phyloP scores from a whole-genome alignment of 2,797 vertebrate genomes.

The Rhynchonycteris naso region DNA sequence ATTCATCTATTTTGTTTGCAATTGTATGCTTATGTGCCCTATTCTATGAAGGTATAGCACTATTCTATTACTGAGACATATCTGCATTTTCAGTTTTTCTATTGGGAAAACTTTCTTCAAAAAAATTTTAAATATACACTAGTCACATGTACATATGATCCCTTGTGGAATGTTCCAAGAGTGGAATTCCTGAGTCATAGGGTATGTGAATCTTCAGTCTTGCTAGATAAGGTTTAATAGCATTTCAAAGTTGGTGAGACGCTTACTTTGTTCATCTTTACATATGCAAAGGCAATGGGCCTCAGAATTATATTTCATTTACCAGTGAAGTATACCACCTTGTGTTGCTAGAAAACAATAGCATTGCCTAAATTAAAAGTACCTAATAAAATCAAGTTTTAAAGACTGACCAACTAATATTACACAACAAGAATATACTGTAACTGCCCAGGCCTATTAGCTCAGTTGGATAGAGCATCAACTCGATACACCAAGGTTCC shows the following conservation, averaged over 20 bases:
- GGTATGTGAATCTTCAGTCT: background rate
- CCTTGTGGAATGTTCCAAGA: background rate
- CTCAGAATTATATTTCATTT: background rate
- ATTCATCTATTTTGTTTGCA: background rate
- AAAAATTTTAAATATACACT: background rate
- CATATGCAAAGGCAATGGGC: background rate
- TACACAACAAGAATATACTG: background rate
- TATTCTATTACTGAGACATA: background rate
- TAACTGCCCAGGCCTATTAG: background rate
- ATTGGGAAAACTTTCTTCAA: background rate
- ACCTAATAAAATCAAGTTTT: background rate
- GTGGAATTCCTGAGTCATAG: background rate
- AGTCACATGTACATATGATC: background rate
- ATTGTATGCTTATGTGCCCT: background rate
- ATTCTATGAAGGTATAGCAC: background rate
- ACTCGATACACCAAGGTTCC: too few relatives aligned
- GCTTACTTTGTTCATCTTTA: background rate
- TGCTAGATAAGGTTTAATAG: background rate
- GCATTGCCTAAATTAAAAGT: background rate
- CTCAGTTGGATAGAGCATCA: too few relatives aligned
- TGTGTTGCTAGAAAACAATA: background rate
- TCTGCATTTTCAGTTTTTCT: background rate
- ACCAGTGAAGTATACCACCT: background rate
- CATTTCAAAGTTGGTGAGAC: background rate
- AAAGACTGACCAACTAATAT: background rate